phyloP scores from a whole-genome alignment of 2,797 vertebrate species.

The Chelon auratus region DNA sequence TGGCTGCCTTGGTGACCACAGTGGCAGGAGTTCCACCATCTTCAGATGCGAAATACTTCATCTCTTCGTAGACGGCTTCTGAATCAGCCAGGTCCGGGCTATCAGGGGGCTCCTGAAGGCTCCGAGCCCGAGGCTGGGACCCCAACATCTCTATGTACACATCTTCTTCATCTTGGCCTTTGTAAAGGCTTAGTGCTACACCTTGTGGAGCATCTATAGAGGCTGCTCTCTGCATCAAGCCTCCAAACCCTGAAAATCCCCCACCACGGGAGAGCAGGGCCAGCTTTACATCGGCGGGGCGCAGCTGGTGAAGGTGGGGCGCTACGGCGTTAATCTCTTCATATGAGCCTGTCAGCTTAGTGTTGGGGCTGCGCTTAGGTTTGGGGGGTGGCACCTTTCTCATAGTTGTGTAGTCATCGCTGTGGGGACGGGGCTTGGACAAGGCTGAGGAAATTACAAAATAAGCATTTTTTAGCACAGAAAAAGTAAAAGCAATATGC shows the following conservation, averaged over 20 bases:
- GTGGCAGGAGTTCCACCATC: constrained; percentile 72
- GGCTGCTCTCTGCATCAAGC: constrained; percentile 81
- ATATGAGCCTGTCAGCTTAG: constrained; percentile 94
- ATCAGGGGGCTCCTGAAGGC: constrained; percentile 79
- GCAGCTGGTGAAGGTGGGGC: constrained; percentile 79
- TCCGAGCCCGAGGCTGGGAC: constrained; percentile 80
- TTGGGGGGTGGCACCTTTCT: constrained; percentile 98
- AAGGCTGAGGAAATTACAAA: constrained; percentile 79
- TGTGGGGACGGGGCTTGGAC: constrained; percentile 94
- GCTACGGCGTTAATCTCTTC: constrained; percentile 90
- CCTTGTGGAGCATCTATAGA: constrained; percentile 84
- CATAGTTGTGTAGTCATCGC: constrained; percentile 96
- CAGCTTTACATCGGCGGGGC: constrained; percentile 86
- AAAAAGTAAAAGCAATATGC: constrained; percentile 29
- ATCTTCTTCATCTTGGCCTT: constrained; percentile 88
- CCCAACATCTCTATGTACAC: constrained; percentile 97
- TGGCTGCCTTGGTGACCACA: constrained; percentile 68
- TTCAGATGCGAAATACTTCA: constrained; percentile 92
- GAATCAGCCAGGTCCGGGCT: constrained; percentile 87
- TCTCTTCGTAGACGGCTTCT: constrained; percentile 98
- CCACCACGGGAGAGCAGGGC: constrained; percentile 79
- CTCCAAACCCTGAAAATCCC: constrained; percentile 77
- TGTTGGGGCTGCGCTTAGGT: constrained; percentile 95
- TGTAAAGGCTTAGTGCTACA: constrained; percentile 78
- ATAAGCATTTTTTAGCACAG: constrained; percentile 22